Percentiles rank a stretch among this genome's conserved stretches.
These are phyloP conservation scores for Polietes domitor DNA, from an alignment of 2,888 invertebrate species.

Conservation along the genomic window DNA sequence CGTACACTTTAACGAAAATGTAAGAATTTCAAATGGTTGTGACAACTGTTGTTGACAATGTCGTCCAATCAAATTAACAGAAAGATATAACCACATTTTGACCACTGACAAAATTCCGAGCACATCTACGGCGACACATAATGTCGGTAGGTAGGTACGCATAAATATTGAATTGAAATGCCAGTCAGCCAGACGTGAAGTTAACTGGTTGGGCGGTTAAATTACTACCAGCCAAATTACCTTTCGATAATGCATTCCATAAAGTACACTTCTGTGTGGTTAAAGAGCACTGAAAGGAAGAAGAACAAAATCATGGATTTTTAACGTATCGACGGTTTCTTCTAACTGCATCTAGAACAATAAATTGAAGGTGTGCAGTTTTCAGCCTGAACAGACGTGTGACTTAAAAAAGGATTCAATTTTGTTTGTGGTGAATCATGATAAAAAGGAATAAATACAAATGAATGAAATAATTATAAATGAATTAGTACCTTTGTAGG, in stretches of 20 bases:
- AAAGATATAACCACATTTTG: neutral
- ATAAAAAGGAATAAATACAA: too few species aligned
- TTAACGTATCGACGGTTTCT: too few species aligned
- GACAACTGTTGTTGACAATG: conserved; percentile 39
- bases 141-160: neutral
- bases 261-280: neutral
- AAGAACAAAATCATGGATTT: too few species aligned
- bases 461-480: too few species aligned
- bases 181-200: neutral
- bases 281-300: too few species aligned
- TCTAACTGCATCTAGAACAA: too few species aligned
- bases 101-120: conserved; percentile 6
- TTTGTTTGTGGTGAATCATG: too few species aligned
- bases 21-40: conserved; percentile 26
- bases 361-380: too few species aligned
- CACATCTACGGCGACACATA: neutral
- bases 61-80: conserved; percentile 31
- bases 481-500: too few species aligned
- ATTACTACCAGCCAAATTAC: conserved; percentile 31
- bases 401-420: too few species aligned
- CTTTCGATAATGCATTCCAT: conserved; percentile 15
- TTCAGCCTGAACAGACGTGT: too few species aligned
- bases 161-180: conserved; percentile 24
- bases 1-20: conserved; percentile 18
- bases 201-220: neutral